Conservation (phyloP, 2,113 vertebrate species). For the Corythornis vintsioides region DNA sequence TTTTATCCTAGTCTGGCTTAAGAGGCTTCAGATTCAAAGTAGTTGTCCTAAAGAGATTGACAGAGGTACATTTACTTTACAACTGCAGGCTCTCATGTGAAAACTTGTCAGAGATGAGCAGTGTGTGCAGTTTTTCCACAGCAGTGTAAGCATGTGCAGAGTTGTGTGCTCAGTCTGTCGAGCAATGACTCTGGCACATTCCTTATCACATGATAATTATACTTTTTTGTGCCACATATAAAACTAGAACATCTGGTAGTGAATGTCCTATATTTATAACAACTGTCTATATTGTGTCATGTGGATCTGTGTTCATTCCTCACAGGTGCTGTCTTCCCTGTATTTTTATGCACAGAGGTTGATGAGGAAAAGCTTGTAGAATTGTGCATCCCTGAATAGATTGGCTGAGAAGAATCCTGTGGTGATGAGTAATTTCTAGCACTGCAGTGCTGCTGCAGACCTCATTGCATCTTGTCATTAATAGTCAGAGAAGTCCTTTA, state of each 20-base stretch:
- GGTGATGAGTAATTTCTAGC: background rate
- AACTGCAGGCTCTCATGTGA: background rate
- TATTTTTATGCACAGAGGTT: background rate
- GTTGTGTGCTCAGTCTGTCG: background rate
- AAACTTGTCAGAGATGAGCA: background rate
- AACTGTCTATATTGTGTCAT: fast-evolving
- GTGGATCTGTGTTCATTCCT: background rate
- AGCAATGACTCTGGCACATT: background rate
- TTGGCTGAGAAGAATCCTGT: background rate
- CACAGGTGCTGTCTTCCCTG: background rate
- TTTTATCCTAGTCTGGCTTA: background rate
- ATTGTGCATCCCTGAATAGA: background rate
- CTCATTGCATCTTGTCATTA: background rate
- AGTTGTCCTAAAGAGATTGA: background rate
- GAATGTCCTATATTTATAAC: background rate
- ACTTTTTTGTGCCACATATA: background rate
- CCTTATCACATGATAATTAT: background rate
- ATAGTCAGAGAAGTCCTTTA: background rate
- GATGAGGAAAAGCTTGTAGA: background rate
- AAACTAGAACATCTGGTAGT: background rate
- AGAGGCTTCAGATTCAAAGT: background rate
- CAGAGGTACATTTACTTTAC: background rate
- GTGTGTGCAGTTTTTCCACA: background rate
- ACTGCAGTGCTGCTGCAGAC: background rate
- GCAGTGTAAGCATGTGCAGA: background rate